A percentile compares a stretch with the other conserved stretches of the same genome.
These are phyloP conservation scores for Menura novaehollandiae DNA, from an alignment of 2,113 vertebrate genomes.

Conservation along the genomic window DNA sequence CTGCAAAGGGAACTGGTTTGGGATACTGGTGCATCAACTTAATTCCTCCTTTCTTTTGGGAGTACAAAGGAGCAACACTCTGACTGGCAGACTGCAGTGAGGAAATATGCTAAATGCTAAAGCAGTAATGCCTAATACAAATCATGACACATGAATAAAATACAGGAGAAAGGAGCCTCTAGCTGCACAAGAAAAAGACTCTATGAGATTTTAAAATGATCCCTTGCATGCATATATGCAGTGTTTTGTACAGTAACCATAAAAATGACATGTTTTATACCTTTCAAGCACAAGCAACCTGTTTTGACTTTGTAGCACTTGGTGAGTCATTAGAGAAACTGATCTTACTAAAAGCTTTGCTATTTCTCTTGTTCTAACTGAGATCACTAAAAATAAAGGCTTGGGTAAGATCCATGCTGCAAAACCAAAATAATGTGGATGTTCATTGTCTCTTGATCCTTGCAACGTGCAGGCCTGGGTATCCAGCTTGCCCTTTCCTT, in stretches of 20 bases:
- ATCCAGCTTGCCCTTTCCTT: not conserved
- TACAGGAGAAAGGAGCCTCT: not conserved
- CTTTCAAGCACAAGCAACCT: slow-evolving; percentile 60
- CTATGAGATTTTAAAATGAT: slow-evolving; percentile 28
- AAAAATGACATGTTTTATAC: slow-evolving; percentile 55
- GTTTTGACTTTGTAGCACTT: slow-evolving; percentile 51
- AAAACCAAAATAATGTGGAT: not conserved
- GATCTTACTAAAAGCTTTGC: slow-evolving; percentile 52
- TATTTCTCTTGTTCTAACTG: slow-evolving; percentile 9
- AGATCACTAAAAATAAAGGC: not conserved
- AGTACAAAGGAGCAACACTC: not conserved
- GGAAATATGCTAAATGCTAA: slow-evolving; percentile 50
- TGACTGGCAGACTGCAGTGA: slow-evolving; percentile 15
- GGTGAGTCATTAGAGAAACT: slow-evolving; percentile 57
- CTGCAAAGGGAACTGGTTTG: not conserved
- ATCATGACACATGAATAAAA: slow-evolving; percentile 48
- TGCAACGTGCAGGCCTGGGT: not conserved
- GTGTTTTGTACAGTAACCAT: slow-evolving; percentile 62
- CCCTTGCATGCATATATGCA: slow-evolving; percentile 14
- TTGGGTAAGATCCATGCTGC: not conserved
- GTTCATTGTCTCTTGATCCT: not conserved
- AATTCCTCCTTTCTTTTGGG: not conserved
- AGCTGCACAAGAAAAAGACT: not conserved
- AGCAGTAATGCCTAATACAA: slow-evolving; percentile 13
- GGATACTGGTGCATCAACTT: not conserved